Conservation (phyloP, 2,888 invertebrate species). For the Clivina fossor region DNA sequence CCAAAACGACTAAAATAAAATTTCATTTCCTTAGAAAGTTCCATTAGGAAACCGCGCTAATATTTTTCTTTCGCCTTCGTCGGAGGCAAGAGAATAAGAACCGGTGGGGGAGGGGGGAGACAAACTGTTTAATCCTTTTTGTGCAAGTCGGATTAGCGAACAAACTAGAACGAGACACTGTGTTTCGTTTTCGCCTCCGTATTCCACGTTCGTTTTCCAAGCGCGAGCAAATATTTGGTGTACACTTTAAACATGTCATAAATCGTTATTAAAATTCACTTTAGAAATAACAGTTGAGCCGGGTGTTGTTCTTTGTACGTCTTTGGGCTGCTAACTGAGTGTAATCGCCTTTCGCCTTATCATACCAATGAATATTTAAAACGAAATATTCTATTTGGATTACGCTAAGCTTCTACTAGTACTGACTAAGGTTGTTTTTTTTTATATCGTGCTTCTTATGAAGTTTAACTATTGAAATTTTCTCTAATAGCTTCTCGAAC, state of each 20-base stretch:
- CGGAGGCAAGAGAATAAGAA: too few relatives aligned
- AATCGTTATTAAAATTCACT: slow-evolving; percentile 34
- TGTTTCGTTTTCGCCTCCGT: slow-evolving; percentile 3
- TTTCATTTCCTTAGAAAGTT: too few relatives aligned
- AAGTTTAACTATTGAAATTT: too few relatives aligned
- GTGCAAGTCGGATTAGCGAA: slow-evolving; percentile 25
- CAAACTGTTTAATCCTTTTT: slow-evolving; percentile 28
- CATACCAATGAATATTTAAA: slow-evolving; percentile 27
- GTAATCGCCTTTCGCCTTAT: slow-evolving; percentile 31
- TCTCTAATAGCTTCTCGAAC: too few relatives aligned
- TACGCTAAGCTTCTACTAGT: slow-evolving; percentile 15
- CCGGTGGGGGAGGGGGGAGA: too few relatives aligned
- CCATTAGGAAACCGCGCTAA: too few relatives aligned
- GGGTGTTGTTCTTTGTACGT: slow-evolving; percentile 17
- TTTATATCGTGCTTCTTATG: too few relatives aligned
- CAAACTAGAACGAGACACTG: slow-evolving; percentile 14
- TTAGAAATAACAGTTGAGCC: slow-evolving; percentile 29
- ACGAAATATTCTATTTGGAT: slow-evolving; percentile 12
- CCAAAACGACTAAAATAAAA: too few relatives aligned
- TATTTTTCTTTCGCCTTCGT: too few relatives aligned
- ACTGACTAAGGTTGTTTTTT: too few relatives aligned
- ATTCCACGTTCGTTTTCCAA: too few relatives aligned
- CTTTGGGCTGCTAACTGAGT: too few relatives aligned
- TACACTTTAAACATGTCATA: slow-evolving; percentile 28
- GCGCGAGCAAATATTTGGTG: slow-evolving; percentile 29